These are phyloP conservation scores for Caenorhabditis sp. DNA, from an alignment of 2,888 invertebrate species.

Conservation along the genomic window DNA sequence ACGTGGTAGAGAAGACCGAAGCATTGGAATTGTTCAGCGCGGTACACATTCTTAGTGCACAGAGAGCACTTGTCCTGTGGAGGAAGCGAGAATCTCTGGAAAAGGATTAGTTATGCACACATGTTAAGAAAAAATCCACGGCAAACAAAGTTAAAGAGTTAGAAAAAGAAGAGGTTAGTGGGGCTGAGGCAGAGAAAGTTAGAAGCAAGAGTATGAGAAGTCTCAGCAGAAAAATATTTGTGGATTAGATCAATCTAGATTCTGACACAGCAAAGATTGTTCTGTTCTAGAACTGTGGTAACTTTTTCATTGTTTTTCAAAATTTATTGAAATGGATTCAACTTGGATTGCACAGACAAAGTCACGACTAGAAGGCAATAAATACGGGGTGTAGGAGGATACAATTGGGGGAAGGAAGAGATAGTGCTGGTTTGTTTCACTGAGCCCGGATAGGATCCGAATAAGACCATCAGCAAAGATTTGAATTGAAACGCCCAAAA, in stretches of 20 bases:
- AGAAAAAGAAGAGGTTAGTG: constrained; percentile 4
- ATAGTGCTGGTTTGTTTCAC: constrained; percentile 24
- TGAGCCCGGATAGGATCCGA: constrained; percentile 21
- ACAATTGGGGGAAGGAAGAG: constrained; percentile 7
- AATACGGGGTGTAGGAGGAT: constrained; percentile 17
- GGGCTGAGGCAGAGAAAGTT: constrained; percentile 5
- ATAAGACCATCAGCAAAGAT: constrained; percentile 13
- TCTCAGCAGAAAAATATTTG: not conserved
- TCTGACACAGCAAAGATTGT: constrained; percentile 45
- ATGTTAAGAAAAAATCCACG: not conserved
- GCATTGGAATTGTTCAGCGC: constrained; percentile 70
- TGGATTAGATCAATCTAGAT: no score
- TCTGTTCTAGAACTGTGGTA: not conserved
- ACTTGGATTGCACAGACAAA: constrained; percentile 15
- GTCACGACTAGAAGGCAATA: constrained; percentile 18
- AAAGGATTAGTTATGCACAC: constrained; percentile 23
- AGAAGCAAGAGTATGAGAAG: constrained; percentile 6
- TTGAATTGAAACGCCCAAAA: not conserved
- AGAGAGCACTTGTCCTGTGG: constrained; percentile 64
- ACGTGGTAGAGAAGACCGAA: constrained; percentile 67
- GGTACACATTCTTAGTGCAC: constrained; percentile 66
- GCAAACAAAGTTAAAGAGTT: not conserved
- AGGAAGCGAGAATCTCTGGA: constrained; percentile 65
- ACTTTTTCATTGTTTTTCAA: not conserved
- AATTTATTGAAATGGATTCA: constrained; percentile 6